Evolutionary conservation across 2,888 invertebrate species (phyloP).

Genomic region (Drosophila suboccidentalis): DNA sequence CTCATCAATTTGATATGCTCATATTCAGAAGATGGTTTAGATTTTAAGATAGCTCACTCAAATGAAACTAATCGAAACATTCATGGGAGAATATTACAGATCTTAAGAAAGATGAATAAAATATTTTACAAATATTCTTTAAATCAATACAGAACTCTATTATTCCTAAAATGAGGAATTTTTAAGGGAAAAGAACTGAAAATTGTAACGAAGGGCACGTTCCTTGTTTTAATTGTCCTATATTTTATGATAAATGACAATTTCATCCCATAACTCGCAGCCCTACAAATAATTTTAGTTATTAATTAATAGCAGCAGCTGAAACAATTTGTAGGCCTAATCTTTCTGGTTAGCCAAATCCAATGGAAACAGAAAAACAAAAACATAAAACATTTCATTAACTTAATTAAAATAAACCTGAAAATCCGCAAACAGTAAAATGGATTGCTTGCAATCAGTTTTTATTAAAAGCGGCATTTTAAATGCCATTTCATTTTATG

Average conservation of each 20-base stretch:
- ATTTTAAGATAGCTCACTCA: slow-evolving; percentile 36
- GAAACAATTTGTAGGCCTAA: slow-evolving; percentile 21
- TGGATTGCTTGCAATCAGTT: slow-evolving; percentile 34
- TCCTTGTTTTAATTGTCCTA: neutral
- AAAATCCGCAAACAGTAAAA: slow-evolving; percentile 57
- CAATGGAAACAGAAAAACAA: slow-evolving; percentile 7
- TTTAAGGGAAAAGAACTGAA: neutral
- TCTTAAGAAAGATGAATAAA: slow-evolving; percentile 8
- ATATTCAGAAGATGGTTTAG: slow-evolving; percentile 17
- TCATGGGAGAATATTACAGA: slow-evolving; percentile 47
- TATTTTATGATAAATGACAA: neutral
- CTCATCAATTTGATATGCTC: slow-evolving; percentile 63
- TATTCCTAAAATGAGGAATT: neutral
- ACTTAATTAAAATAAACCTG: slow-evolving; percentile 71
- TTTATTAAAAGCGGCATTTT: slow-evolving; percentile 62
- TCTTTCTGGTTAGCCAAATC: slow-evolving; percentile 27
- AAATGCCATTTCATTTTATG: slow-evolving; percentile 63
- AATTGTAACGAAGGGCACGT: neutral
- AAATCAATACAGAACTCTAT: neutral
- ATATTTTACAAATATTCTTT: neutral
- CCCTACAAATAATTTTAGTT: slow-evolving; percentile 7
- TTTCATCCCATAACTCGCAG: neutral
- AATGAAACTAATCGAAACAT: slow-evolving; percentile 61
- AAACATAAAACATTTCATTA: slow-evolving; percentile 60
- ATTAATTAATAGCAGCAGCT: slow-evolving; percentile 26